Percentiles rank a stretch among this genome's conserved stretches.
Evolutionary conservation across 1,140 invertebrate genomes (phyloP).

Genomic region (Dendrolimus punctatus): DNA sequence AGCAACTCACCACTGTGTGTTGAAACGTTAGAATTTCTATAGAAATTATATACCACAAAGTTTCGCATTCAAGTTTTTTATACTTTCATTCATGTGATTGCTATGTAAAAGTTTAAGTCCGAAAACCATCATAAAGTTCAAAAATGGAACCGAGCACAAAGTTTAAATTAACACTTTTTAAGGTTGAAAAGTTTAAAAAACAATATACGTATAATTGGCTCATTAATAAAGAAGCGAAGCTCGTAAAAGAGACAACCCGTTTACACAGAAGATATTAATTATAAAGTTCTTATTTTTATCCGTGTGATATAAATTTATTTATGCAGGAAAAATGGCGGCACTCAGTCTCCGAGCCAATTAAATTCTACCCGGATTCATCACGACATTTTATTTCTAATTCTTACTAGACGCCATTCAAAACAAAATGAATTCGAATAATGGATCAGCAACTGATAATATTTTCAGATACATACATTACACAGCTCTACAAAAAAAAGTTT

Average conservation of each 20-base stretch:
- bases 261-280: slow-evolving; percentile 44
- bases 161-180: background rate
- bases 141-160: no score
- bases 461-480: no score
- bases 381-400: slow-evolving; percentile 33
- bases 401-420: slow-evolving; percentile 19
- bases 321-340: slow-evolving; percentile 18
- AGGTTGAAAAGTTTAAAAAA: background rate
- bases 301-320: no score
- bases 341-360: slow-evolving; percentile 33
- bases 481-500: no score
- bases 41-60: no score
- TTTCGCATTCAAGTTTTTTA: no score
- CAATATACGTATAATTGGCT: slow-evolving; percentile 17
- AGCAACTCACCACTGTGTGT: no score
- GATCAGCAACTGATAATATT: slow-evolving; percentile 3
- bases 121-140: no score
- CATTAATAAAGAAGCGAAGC: slow-evolving; percentile 32
- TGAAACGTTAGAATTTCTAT: no score
- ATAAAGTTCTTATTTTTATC: slow-evolving; percentile 38
- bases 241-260: slow-evolving; percentile 18
- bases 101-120: no score
- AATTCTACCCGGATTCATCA: slow-evolving; percentile 45
- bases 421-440: slow-evolving; percentile 11
- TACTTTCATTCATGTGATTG: no score